A percentile compares a stretch with the other conserved stretches of the same genome.
phyloP scores from a whole-genome alignment of 2,888 invertebrate species.

The Trisateles emortualis region DNA sequence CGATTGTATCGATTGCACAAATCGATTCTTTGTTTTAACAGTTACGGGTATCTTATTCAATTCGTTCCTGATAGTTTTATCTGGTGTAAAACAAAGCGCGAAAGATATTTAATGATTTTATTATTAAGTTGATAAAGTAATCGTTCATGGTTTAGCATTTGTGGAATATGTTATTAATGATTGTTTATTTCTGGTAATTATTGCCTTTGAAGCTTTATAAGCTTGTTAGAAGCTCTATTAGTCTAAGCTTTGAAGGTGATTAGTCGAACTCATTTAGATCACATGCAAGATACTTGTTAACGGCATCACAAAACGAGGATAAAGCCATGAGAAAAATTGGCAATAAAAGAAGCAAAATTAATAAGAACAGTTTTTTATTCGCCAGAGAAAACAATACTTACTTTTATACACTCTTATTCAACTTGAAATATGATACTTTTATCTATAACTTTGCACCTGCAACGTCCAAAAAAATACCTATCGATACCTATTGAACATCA shows the following conservation, averaged over 20 bases:
- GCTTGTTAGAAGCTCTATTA: too few species aligned
- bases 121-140: background rate
- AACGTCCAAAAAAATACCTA: background rate
- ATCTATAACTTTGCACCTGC: background rate
- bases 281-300: too few species aligned
- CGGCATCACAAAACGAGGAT: too few species aligned
- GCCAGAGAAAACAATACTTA: too few species aligned
- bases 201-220: too few species aligned
- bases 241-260: too few species aligned
- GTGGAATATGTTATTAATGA: background rate
- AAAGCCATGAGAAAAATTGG: too few species aligned
- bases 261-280: too few species aligned
- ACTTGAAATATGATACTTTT: too few species aligned
- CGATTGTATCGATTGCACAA: constrained; percentile 32
- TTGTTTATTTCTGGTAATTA: background rate
- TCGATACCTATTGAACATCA: background rate
- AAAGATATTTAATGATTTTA: background rate
- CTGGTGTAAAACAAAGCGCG: constrained; percentile 20
- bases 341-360: too few species aligned
- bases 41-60: constrained; percentile 27
- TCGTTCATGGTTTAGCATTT: background rate
- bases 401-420: too few species aligned
- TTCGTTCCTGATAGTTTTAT: constrained; percentile 21
- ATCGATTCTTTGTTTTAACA: constrained; percentile 28
- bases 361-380: too few species aligned